Base-by-base conservation (phyloP, 2,113 vertebrate genomes). In the Eubucco bourcierii region DNA sequence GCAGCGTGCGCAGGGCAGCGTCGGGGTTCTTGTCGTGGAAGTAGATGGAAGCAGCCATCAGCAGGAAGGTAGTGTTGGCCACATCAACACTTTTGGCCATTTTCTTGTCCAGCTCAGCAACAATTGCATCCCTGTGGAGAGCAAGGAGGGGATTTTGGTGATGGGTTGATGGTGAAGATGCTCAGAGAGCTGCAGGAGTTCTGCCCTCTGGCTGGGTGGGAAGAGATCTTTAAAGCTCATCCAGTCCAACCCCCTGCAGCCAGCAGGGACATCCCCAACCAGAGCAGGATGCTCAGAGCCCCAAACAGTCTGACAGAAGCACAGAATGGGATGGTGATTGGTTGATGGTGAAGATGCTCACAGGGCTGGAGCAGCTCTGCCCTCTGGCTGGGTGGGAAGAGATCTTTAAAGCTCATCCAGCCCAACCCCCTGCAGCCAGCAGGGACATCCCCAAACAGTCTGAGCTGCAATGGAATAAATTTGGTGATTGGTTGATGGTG, bases 31-130 rank as follows among this genome's bases (percentile, higher is more conserved):
- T 92, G 75, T 98, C 98, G 0, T 99, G 98, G 95, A 98, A 96
- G 82, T 99, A 99, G 94, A 99, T 97, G 34, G 99, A 98, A 2
- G 98, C 98, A 0, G 99, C 99, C 99, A 99, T 99, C 66, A 99
- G 97, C 72, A 99, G 95, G 97, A 99, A 99, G 2, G 98, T 98
- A 8, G 97, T 98, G 82, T 99, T 99, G 75, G 98, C 84, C 17
- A 98, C 97, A 6, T 99, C 99, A 21, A 99, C 97, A 0, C 98
- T 99, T 90, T 98, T 98, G 9, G 98, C 96, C 99, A 99, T 99
- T 90, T 98, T 99, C 76, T 98, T 98, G 90, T 99, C 99, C 79
- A 99, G 92, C 25, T 99, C 98, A 0, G 97, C 97, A 76, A 99
- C 97, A 2, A 99, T 98, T 0, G 95, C 73, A 47, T 99, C 99